Evolutionary conservation across 2,113 vertebrate species (phyloP), one percentile per base, ranked within the genome.

Genomic region (Crypturellus undulatus): DNA sequence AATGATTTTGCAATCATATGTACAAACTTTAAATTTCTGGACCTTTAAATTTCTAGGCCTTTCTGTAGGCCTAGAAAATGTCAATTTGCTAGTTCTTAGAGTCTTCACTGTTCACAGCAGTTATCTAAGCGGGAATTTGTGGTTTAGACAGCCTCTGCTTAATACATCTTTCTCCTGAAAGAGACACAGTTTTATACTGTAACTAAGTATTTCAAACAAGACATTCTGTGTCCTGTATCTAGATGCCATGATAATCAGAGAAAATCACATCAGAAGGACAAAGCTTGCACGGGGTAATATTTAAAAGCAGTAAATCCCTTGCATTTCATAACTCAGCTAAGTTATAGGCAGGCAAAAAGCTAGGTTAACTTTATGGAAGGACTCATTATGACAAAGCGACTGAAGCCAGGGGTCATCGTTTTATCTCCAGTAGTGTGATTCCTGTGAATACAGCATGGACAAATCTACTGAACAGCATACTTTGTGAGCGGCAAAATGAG

Each of bases 401-500:
- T 51, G 80, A 95, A 95, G 45, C 12, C 36, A 56, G 58, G 13
- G 15, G 21, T 79, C 3, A 0, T 26, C 2, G n/a, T 49, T 64
- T 93, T 73, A 88, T 64, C 54, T 21, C 49, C 56, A 59, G 32
- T 45, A 60, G 78, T 62, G 49, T 72, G 43, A 68, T 94, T 79
- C 67, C 82, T 84, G 49, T 96, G 88, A 90, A 67, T 62, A 6
- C 77, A 87, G 14, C 94, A 94, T 87, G 77, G 92, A 80, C 93
- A 95, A 85, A 83, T 88, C 49, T 93, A 94, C 95, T 96, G 96
- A 96, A 96, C 6, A 13, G 11, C 5, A 10, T 79, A 90, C 93
- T 97, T 91, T 87, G 69, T 80, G 92, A 95, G 84, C 94, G 96
- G 95, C 84, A 89, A 96, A 97, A 97, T 16, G 49, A 97, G 84